Evolutionary conservation across 1,140 invertebrate genomes (phyloP), one percentile per base, ranked within the genome.

Genomic region (Asobara japonica): DNA sequence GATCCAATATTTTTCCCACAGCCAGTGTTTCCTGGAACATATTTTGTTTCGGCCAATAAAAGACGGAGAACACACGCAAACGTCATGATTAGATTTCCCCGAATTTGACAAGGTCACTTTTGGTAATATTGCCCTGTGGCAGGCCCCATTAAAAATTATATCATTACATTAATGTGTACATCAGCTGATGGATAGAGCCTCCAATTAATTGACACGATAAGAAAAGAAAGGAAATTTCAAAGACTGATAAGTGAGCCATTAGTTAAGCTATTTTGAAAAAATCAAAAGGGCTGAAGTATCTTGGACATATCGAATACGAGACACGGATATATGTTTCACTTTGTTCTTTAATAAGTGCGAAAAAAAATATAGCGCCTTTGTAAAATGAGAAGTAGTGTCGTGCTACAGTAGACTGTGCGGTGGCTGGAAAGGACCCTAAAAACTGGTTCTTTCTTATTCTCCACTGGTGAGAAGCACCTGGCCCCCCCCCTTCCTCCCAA

Each of bases 391-490:
- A 22, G 38, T 56, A 13, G 2, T 29, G 22, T 41, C 30, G 7
- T 29, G 18, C 62, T 33, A 65, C 38, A 41, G 65, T 30, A 68
- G 41, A 68, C 65, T 22, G 56, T 69, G 66, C 48, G 45, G 70
- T 66, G 62, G 73, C 69, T 76, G 72, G 74, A 76, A 75, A 78
- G 77, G 77, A 76, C 74, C 41, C 79, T 76, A 76, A 67, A 78
- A 76, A 77, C 77, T 79, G 71, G 75, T 80, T 78, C 77, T 77
- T 75, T 74, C 69, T 74, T 73, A 69, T 72, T 76, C 73, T 73
- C 77, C 69, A 73, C 74, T 75, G 71, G 74, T 76, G 69, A 70
- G 69, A 74, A 75, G 77, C 79, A 80, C 79, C 79, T 79, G 79
- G 79, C 75, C 72, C 73, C 75, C 75, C 72, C 73, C 75, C 73